These are phyloP conservation scores for Meloe dianella DNA, from an alignment of 2,888 invertebrate species.

Conservation along the genomic window DNA sequence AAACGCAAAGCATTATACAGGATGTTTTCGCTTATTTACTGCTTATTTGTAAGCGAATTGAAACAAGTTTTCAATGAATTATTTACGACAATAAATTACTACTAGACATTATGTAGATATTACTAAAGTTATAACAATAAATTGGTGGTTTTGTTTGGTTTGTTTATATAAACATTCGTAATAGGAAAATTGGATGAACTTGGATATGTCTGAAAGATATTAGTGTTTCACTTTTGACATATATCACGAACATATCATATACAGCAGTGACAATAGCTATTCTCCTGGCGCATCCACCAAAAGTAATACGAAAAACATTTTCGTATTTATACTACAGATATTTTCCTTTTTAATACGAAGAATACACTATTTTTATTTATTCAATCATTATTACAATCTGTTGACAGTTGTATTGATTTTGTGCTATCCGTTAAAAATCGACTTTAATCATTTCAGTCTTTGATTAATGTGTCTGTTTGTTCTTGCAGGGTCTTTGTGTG, in stretches of 20 bases:
- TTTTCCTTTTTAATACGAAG: not conserved
- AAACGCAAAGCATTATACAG: no score
- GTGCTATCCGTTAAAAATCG: not conserved
- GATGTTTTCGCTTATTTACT: no score
- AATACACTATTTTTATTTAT: no score
- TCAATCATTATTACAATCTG: no score
- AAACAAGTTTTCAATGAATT: slow-evolving; percentile 8
- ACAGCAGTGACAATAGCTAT: not conserved
- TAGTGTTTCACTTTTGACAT: not conserved
- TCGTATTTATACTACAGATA: not conserved
- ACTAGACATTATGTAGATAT: not conserved
- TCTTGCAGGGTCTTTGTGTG: slow-evolving; percentile 85
- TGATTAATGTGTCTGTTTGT: slow-evolving; percentile 36
- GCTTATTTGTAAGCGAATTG: no score
- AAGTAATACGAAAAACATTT: not conserved
- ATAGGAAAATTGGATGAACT: not conserved
- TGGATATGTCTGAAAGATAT: not conserved
- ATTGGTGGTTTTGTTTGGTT: not conserved
- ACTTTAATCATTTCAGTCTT: not conserved
- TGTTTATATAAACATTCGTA: not conserved
- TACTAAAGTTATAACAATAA: not conserved
- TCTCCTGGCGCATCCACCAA: slow-evolving; percentile 11
- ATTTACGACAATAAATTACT: not conserved
- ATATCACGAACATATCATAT: not conserved
- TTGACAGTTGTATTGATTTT: not conserved